Conservation (phyloP, 2,888 invertebrate species). For the Herminia tarsipennalis region DNA sequence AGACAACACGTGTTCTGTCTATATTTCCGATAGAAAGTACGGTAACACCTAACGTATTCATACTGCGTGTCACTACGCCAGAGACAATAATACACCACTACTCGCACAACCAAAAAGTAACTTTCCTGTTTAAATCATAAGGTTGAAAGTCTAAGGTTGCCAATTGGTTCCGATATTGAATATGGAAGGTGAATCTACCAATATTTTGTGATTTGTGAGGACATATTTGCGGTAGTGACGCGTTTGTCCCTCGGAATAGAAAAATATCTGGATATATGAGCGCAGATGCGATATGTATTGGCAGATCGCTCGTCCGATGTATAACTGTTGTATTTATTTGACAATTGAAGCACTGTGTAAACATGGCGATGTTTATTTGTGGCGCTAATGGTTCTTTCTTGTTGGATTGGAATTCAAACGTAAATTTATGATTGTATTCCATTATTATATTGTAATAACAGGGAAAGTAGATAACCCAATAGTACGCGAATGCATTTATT, state of each 20-base stretch:
- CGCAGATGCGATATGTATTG: slow-evolving; percentile 23
- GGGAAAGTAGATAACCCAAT: too few species aligned
- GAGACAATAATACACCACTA: slow-evolving; percentile 22
- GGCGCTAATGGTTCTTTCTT: background rate
- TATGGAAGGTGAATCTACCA: slow-evolving; percentile 37
- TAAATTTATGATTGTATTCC: too few species aligned
- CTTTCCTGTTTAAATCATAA: background rate
- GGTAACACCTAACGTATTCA: slow-evolving; percentile 38
- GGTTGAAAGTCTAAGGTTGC: slow-evolving; percentile 3
- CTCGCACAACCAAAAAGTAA: background rate
- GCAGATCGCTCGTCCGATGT: slow-evolving; percentile 9
- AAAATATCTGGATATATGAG: slow-evolving; percentile 27
- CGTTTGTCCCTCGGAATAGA: slow-evolving; percentile 30
- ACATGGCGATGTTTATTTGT: slow-evolving; percentile 6
- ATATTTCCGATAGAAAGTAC: slow-evolving; percentile 17
- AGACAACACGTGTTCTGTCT: slow-evolving; percentile 28
- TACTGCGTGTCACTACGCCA: slow-evolving; percentile 21
- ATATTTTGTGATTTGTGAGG: slow-evolving; percentile 44
- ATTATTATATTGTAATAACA: too few species aligned
- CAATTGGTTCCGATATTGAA: slow-evolving; percentile 26
- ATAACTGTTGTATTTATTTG: slow-evolving; percentile 12
- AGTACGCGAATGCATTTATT: too few species aligned
- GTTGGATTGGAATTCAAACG: too few species aligned
- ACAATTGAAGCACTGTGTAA: slow-evolving; percentile 4
- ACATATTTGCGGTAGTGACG: slow-evolving; percentile 40